These are phyloP conservation scores for Corythornis vintsioides DNA, from an alignment of 2,113 vertebrate genomes.

Conservation along the genomic window DNA sequence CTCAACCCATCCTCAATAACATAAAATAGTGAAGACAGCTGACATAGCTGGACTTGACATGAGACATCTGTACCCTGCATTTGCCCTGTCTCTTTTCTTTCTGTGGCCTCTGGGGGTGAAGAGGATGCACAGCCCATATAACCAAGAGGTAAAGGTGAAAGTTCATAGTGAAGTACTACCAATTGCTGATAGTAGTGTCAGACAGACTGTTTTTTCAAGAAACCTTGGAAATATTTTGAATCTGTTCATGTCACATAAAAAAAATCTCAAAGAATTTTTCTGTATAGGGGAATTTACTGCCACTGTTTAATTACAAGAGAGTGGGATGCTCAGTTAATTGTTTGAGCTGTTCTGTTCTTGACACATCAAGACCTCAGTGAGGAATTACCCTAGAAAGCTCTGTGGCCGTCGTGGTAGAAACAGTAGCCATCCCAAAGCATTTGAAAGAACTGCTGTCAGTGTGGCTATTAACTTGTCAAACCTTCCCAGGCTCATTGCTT, in stretches of 20 bases:
- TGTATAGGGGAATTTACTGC: not conserved
- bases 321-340: not conserved
- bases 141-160: not conserved
- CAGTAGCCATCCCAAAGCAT: not conserved
- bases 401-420: not conserved
- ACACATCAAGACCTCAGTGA: not conserved
- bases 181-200: not conserved
- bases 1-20: not conserved
- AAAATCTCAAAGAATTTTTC: not conserved
- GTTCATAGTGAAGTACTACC: not conserved
- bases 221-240: not conserved
- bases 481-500: not conserved
- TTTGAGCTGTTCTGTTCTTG: not conserved
- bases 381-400: not conserved
- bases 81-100: not conserved
- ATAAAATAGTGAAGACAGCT: not conserved
- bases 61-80: not conserved
- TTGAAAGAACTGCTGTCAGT: not conserved
- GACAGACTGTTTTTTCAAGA: not conserved
- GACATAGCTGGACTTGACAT: constrained; percentile 11
- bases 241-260: not conserved
- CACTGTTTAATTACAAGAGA: not conserved
- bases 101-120: not conserved
- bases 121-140: not conserved
- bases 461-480: not conserved